Evolutionary conservation across 2,888 invertebrate species (phyloP).

Genomic region (Tromatobia lineatoria): DNA sequence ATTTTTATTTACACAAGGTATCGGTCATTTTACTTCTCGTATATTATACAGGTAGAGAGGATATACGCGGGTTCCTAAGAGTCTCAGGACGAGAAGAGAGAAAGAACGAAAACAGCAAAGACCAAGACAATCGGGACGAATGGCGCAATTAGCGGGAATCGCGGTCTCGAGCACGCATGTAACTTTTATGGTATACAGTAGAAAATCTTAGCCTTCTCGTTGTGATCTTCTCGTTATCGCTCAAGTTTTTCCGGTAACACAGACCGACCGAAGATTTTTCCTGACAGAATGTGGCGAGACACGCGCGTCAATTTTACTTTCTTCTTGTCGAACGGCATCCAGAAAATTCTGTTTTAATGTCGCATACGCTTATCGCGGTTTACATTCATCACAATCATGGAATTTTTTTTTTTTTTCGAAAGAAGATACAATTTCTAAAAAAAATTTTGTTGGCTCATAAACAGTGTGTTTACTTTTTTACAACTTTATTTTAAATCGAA

Average conservation of each 20-base stretch:
- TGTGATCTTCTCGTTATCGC: slow-evolving; percentile 62
- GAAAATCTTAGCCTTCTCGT: slow-evolving; percentile 17
- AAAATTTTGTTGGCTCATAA: neutral
- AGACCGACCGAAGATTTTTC: slow-evolving; percentile 34
- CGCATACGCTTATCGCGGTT: neutral
- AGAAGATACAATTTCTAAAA: neutral
- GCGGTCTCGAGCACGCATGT: slow-evolving; percentile 22
- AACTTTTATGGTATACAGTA: neutral
- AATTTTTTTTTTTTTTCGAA: neutral
- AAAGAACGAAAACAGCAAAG: slow-evolving; percentile 17
- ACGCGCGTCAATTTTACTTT: slow-evolving; percentile 45
- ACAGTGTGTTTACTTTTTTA: neutral
- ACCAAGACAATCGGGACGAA: slow-evolving; percentile 48
- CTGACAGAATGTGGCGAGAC: slow-evolving; percentile 11
- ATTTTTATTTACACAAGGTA: neutral
- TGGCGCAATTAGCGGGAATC: slow-evolving; percentile 61
- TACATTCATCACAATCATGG: neutral
- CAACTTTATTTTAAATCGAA: neutral
- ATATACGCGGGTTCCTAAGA: neutral
- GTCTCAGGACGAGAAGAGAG: neutral
- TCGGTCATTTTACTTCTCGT: neutral
- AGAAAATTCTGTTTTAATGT: slow-evolving; percentile 8
- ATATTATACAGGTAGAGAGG: slow-evolving; percentile 1
- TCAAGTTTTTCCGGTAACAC: slow-evolving; percentile 55
- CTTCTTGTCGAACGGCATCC: slow-evolving; percentile 23